Evolutionary conservation across 92 coral and sea anemone genomes (phyloP).

Genomic region (Epizoanthus illoricatus): DNA sequence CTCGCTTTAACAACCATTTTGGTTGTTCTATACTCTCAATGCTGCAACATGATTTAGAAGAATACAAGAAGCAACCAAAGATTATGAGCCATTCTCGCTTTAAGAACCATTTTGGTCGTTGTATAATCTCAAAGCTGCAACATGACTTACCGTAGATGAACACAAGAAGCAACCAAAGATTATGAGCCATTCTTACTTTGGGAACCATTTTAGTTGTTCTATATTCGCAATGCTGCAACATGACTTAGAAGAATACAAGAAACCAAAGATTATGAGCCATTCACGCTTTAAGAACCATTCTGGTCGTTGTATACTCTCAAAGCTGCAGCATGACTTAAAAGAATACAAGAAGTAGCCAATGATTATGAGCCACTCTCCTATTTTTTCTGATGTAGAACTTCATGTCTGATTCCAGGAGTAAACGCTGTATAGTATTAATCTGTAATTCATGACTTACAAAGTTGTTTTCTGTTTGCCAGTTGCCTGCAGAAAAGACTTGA

Average conservation of each 20-base stretch:
- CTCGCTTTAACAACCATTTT: no score
- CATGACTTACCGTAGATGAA: constrained; percentile 50
- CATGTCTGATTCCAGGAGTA: no score
- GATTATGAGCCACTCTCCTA: background rate
- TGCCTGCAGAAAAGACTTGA: constrained; percentile 46
- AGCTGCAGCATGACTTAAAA: constrained; percentile 60
- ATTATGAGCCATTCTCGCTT: background rate
- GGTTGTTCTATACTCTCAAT: no score
- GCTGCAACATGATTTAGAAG: constrained; percentile 59
- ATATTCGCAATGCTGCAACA: constrained; percentile 47
- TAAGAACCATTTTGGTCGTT: no score
- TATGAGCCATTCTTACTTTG: background rate
- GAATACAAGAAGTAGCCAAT: background rate
- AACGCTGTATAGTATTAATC: no score
- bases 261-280: background rate
- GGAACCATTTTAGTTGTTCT: no score
- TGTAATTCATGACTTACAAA: constrained; percentile 35
- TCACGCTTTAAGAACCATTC: no score
- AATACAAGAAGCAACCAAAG: background rate
- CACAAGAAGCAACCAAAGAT: background rate
- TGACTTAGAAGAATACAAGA: constrained; percentile 33
- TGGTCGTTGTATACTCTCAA: constrained; percentile 36
- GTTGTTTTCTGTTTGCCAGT: constrained; percentile 34
- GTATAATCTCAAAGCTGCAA: constrained; percentile 41
- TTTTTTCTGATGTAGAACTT: no score